Base-by-base conservation (phyloP, 2,797 vertebrate species). In the Gymnothorax reevesii region DNA sequence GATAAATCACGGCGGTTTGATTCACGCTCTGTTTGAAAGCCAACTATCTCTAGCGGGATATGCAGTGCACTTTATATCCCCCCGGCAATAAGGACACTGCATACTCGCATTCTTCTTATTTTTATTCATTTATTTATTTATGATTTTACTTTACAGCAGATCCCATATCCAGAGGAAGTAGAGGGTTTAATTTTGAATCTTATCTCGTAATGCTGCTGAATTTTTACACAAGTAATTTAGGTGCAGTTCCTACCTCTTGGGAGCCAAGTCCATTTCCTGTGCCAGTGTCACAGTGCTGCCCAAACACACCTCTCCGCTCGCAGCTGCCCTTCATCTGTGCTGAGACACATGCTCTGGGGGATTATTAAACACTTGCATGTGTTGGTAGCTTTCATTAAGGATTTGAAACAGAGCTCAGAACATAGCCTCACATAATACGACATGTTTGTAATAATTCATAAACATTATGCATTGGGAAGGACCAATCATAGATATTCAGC, bases 381-480 rank as follows among this genome's bases (percentile, higher is more conserved):
- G 33, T 79, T 54, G 49, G 75, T 42, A 54, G 75, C 15, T 79
- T 79, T 79, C 75, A 42, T 75, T 75, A 75, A 75, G 71, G 27
- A 42, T 33, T 6, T 54, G 42, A 49, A 54, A 42, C 71, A 75
- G 10, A 33, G 71, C 13, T 33, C 71, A 13, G 4, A 33, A 25
- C 22, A 25, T 27, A 12, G 71, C 27, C 71, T 69, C 62, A 22
- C 33, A 42, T 42, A 42, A 42, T 42, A n/a, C n/a, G n/a, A n/a
- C n/a, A 42, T 42, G 33, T 42, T 42, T 42, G 33, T 42, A 42
- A 42, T 42, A 42, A 42, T 69, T 69, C 22, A 2, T 22, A n/a
- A 69, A 69, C 3, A 69, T 69, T 69, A 22, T 25, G 64, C 64
- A 69, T 22, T 69, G 64, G 64, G 22, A 25, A 69, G n/a, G 10